phyloP scores from a whole-genome alignment of 2,888 invertebrate genomes.

The Endotricha flammealis region DNA sequence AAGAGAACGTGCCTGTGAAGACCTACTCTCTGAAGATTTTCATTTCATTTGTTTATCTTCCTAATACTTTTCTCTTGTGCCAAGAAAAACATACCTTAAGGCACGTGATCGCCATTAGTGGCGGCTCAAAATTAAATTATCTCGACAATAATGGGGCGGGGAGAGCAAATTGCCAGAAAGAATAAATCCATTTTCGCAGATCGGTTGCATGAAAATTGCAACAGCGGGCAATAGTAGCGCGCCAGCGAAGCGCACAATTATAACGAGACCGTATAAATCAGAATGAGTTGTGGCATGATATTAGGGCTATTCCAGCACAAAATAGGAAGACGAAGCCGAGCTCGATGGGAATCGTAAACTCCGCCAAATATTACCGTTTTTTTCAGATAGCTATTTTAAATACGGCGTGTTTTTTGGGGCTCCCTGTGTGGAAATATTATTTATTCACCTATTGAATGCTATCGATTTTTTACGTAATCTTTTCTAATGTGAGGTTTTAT shows the following conservation, averaged over 20 bases:
- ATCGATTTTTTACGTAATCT: too few species aligned
- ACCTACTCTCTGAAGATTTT: too few species aligned
- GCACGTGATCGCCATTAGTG: constrained; percentile 47
- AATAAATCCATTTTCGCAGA: constrained; percentile 68
- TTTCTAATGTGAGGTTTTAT: too few species aligned
- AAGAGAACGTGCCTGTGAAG: too few species aligned
- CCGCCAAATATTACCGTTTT: constrained; percentile 39
- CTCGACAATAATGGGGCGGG: constrained; percentile 46
- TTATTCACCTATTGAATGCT: too few species aligned
- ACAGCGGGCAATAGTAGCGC: constrained; percentile 64
- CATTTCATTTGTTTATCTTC: too few species aligned
- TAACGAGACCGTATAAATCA: constrained; percentile 77
- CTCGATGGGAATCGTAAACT: constrained; percentile 57
- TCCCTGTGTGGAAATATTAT: too few species aligned
- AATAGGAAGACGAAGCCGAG: constrained; percentile 60
- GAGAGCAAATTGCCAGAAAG: constrained; percentile 67
- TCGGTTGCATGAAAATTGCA: constrained; percentile 75
- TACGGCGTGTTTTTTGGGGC: constrained; percentile 4
- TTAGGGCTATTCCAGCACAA: constrained; percentile 69
- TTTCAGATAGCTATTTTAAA: constrained; percentile 36
- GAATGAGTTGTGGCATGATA: constrained; percentile 77
- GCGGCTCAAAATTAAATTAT: constrained; percentile 54
- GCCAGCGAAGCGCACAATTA: constrained; percentile 74
- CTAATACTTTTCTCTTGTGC: too few species aligned
- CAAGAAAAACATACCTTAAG: constrained; percentile 14